phyloP scores from a whole-genome alignment of 2,888 invertebrate genomes.

The Aproaerema taeniolella region DNA sequence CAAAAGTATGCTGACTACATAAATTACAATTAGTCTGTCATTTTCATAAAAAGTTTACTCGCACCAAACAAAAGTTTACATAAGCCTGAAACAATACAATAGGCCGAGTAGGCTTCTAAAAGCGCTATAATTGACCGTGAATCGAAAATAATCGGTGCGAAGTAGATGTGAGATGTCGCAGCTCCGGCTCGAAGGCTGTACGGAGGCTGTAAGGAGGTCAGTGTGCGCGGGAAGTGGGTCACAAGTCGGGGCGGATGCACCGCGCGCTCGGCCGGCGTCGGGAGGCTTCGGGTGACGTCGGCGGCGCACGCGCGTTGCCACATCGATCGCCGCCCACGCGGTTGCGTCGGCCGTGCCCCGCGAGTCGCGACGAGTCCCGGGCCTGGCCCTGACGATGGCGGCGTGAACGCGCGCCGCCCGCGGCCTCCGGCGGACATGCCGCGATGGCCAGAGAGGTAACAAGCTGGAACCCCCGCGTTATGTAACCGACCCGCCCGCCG shows the following conservation, averaged over 20 bases:
- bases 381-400: conserved; percentile 70
- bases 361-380: conserved; percentile 66
- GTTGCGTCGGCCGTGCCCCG: conserved; percentile 44
- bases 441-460: conserved; percentile 85
- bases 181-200: too few relatives aligned
- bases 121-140: too few relatives aligned
- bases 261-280: conserved; percentile 37
- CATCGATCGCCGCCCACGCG: conserved; percentile 60
- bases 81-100: too few relatives aligned
- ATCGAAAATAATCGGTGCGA: too few relatives aligned
- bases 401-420: conserved; percentile 75
- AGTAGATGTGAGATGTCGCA: too few relatives aligned
- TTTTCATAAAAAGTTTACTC: too few relatives aligned
- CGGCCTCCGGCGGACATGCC: conserved; percentile 81
- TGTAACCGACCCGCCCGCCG: conserved; percentile 58
- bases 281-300: conserved; percentile 42
- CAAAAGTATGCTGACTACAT: too few relatives aligned
- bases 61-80: too few relatives aligned
- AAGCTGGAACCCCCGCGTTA: conserved; percentile 38
- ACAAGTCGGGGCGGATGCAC: conserved; percentile 69
- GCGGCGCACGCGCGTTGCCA: conserved; percentile 39
- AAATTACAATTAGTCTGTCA: too few relatives aligned
- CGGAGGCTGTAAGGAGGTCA: conserved; percentile 44
- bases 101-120: too few relatives aligned
- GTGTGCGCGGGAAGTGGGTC: conserved; percentile 68